phyloP scores from a whole-genome alignment of 2,797 vertebrate species.

The Sebastes oblongus region DNA sequence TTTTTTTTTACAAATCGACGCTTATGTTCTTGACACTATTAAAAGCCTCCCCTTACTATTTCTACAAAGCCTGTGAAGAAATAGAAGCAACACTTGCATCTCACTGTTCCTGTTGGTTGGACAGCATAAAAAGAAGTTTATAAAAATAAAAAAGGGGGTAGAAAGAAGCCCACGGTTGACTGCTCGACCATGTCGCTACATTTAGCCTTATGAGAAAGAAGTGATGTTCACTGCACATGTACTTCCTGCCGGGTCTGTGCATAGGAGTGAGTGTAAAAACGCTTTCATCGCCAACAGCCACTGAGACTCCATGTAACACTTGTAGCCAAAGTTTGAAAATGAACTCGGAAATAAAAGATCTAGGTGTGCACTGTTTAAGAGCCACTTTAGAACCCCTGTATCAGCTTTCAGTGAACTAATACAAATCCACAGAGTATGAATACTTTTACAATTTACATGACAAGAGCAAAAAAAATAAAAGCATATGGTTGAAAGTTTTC shows the following conservation, averaged over 20 bases:
- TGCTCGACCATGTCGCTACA: conserved; percentile 72
- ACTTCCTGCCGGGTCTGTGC: conserved; percentile 71
- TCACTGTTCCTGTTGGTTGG: conserved; percentile 58
- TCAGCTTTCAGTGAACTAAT: neutral
- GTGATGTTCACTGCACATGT: conserved; percentile 62
- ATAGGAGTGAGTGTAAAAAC: conserved; percentile 42
- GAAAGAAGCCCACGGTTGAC: conserved; percentile 70
- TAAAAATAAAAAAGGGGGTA: conserved; percentile 29
- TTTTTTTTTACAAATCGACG: neutral
- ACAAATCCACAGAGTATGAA: neutral
- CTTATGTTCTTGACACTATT: neutral
- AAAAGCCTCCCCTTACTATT: conserved; percentile 12
- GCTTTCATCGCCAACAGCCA: conserved; percentile 12
- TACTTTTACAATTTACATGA: neutral
- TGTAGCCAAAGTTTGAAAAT: neutral
- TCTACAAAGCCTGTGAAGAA: conserved; percentile 38
- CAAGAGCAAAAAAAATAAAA: neutral
- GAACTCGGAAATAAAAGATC: neutral
- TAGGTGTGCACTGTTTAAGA: neutral
- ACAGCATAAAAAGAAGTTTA: conserved; percentile 33
- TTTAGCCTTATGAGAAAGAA: conserved; percentile 71
- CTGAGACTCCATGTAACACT: neutral
- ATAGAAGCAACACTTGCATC: conserved; percentile 39
- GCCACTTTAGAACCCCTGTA: neutral
- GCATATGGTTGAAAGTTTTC: neutral